Evolutionary conservation across 1,140 invertebrate species (phyloP), one percentile per base, ranked within the genome.

Genomic region (Ips nitidus): DNA sequence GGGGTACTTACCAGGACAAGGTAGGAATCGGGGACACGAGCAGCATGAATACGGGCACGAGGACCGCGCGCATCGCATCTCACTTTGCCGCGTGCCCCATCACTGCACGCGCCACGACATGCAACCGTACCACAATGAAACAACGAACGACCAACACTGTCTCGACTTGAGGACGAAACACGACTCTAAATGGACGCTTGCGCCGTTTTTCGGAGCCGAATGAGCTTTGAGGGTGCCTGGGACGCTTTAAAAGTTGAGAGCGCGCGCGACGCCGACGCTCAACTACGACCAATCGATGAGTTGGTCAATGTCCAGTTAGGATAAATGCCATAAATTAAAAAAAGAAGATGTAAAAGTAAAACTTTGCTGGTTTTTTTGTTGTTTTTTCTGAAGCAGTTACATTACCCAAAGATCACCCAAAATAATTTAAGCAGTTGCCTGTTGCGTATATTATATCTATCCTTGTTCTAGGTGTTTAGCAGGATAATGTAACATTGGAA

Each of bases 41-140:
- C 69, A 71, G 64, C 56, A 71, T 62, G 61, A 56, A 71, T 38
- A 71, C 69, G 69, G 69, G 62, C 69, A 71, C 69, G 62, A 66
- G 63, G 60, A 71, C 69, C 62, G 62, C 62, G 69, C 64, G 69
- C 69, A 71, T 71, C 57, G 62, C 69, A 61, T 66, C 45, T 69
- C 69, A 71, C 62, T 71, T 59, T 45, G 69, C 69, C 69, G 62
- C 69, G 64, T 62, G 69, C 69, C 69, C 69, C 69, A 71, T 71
- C 64, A 71, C 69, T 71, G 62, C 64, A 70, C 62, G 55, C 56
- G 59, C 59, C 68, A 42, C 52, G 68, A 58, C 53, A 58, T 58
- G 47, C 61, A 64, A 70, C 60, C 61, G 68, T 41, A 8, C 52
- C 50, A 69, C 60, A 62, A 56, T 39, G 60, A 62, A 58, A 61